Percentiles rank a stretch among this genome's conserved stretches.
Evolutionary conservation across 2,888 invertebrate genomes (phyloP).

Genomic region (Heteropelma amictum): DNA sequence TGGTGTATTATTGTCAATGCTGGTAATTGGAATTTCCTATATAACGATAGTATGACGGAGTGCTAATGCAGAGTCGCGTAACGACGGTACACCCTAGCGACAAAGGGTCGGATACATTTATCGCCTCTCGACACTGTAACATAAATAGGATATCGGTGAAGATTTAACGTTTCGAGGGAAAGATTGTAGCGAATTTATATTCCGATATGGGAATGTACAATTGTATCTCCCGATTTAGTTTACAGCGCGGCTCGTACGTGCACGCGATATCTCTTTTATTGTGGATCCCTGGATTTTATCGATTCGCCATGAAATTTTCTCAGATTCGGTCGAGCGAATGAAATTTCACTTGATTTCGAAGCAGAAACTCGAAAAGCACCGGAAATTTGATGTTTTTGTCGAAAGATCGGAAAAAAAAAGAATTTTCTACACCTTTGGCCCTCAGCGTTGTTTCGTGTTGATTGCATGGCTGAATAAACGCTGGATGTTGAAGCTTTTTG

Average conservation of each 20-base stretch:
- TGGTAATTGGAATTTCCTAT: constrained; percentile 48
- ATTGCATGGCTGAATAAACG: too few relatives aligned
- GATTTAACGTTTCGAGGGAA: not conserved
- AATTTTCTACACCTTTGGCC: too few relatives aligned
- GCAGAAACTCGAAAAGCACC: too few relatives aligned
- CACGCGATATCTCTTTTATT: too few relatives aligned
- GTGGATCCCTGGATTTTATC: too few relatives aligned
- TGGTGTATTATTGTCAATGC: constrained; percentile 41
- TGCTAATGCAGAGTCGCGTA: constrained; percentile 15
- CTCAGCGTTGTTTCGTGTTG: too few relatives aligned
- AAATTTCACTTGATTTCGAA: too few relatives aligned
- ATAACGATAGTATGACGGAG: not conserved
- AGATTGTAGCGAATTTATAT: not conserved
- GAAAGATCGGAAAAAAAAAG: too few relatives aligned
- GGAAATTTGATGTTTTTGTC: too few relatives aligned
- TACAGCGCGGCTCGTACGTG: not conserved
- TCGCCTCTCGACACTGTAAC: not conserved
- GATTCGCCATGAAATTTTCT: too few relatives aligned
- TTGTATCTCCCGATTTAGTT: not conserved
- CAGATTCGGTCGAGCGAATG: too few relatives aligned
- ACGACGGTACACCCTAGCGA: constrained; percentile 4
- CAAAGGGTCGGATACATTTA: not conserved
- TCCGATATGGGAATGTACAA: not conserved
- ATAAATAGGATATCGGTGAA: not conserved
- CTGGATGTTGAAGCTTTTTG: too few relatives aligned